Percentiles rank a stretch among this genome's conserved stretches.
phyloP scores from a whole-genome alignment of 2,113 vertebrate genomes.

The Sorex araneus region DNA sequence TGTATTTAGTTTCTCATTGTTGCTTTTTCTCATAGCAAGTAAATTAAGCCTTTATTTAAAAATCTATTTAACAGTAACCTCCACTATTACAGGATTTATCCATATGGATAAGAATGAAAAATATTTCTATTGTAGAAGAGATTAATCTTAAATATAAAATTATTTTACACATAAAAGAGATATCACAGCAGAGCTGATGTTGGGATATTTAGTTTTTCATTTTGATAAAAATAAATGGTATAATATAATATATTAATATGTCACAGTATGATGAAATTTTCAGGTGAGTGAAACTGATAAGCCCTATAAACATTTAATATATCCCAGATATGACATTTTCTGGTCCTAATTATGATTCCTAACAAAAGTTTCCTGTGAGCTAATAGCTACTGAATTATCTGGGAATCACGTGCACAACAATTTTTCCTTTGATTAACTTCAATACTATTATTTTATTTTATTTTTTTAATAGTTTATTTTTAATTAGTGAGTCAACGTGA shows the following conservation, averaged over 20 bases:
- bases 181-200: slow-evolving; percentile 21
- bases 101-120: slow-evolving; percentile 42
- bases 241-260: slow-evolving; percentile 35
- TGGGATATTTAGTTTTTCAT: slow-evolving; percentile 37
- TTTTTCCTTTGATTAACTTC: not conserved
- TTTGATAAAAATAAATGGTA: slow-evolving; percentile 35
- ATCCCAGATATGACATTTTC: slow-evolving; percentile 30
- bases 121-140: slow-evolving; percentile 31
- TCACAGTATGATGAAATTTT: slow-evolving; percentile 15
- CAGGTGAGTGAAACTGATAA: not conserved
- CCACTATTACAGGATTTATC: slow-evolving; percentile 39
- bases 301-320: not conserved
- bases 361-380: not conserved
- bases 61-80: not conserved
- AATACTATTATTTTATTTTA: too few species aligned
- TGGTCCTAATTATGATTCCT: slow-evolving; percentile 41
- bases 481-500: too few species aligned
- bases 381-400: slow-evolving; percentile 16
- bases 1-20: not conserved
- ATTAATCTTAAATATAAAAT: not conserved
- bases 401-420: not conserved
- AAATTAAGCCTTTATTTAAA: slow-evolving; percentile 41
- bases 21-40: not conserved
- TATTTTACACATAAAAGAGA: slow-evolving; percentile 35
- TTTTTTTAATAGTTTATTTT: too few species aligned